Percentiles rank a stretch among this genome's conserved stretches.
phyloP scores from a whole-genome alignment of 2,113 vertebrate species.

The Sialia sialis region DNA sequence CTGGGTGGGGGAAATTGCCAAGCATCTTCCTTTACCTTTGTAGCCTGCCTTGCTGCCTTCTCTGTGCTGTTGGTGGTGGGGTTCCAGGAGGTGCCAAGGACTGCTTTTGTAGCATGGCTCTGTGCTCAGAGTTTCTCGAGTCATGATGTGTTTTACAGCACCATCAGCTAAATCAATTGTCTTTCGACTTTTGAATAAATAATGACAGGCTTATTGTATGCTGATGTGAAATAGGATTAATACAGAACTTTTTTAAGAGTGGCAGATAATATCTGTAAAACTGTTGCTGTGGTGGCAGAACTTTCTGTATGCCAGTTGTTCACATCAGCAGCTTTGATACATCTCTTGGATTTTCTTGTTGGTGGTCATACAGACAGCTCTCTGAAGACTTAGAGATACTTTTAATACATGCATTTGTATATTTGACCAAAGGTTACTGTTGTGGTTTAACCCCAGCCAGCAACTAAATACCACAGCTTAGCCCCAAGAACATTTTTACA shows the following conservation, averaged over 20 bases:
- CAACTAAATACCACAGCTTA: neutral
- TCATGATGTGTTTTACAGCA: neutral
- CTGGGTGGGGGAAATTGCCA: neutral
- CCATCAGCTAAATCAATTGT: constrained; percentile 7
- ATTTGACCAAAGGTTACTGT: neutral
- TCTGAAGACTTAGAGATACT: neutral
- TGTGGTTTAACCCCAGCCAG: neutral
- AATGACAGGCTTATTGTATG: neutral
- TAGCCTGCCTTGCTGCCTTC: neutral
- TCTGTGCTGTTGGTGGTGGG: neutral
- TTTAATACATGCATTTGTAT: neutral
- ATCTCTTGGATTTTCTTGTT: neutral
- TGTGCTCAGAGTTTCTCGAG: neutral
- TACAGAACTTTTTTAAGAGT: neutral
- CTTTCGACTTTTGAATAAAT: neutral
- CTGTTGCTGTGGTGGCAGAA: neutral
- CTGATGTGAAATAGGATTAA: constrained; percentile 35
- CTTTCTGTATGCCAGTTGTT: neutral
- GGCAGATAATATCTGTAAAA: neutral
- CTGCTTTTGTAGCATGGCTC: neutral
- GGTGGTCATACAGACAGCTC: neutral
- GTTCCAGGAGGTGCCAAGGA: neutral
- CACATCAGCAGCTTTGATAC: neutral
- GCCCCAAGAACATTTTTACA: neutral
- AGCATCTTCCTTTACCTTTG: neutral